Evolutionary conservation across 2,888 invertebrate genomes (phyloP), one percentile per base, ranked within the genome.

Genomic region (Myathropa florea): DNA sequence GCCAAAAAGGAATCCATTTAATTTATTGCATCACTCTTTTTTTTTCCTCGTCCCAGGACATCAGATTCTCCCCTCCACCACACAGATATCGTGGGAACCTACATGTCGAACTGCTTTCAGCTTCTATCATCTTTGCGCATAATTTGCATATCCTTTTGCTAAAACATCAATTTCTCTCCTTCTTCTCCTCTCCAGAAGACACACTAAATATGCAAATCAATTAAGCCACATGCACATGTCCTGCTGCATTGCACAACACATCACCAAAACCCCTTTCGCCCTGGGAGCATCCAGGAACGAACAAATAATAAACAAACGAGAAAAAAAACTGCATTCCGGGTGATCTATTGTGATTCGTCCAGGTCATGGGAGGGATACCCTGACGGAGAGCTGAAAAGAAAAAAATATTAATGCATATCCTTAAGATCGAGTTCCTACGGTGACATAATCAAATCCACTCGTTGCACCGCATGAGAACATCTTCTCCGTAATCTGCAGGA

Each of bases 301-400:
- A 46, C 4, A 68, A 36, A n/a, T 18, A 65, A 55, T 61, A 21
- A 39, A 61, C 12, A 53, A 79, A 18, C 4, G 46, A n/a, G 0
- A 60, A 70, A 76, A 80, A 84, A 84, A 72, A 76, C 70, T 81
- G 77, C 85, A 85, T 85, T 77, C 75, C 79, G 70, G 68, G 82
- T 82, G 80, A 81, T 81, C 80, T 81, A 73, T 67, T 80, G 72
- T 73, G 61, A 73, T 72, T 68, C 72, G 39, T 55, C 63, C 73
- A 57, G 82, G 71, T 71, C 75, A 82, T 65, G 76, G 64, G 76
- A 26, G 82, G 71, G 67, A 63, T 14, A 7, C 33, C 36, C 59
- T 53, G 30, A 33, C 39, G 24, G 33, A 59, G 24, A 70, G 36
- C 12, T 10, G 12, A 59, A 55, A 61, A 68, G 30, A 4, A 57